Percentiles rank a stretch among this genome's conserved stretches.
Evolutionary conservation across 1,140 invertebrate species (phyloP).

Genomic region (Apocrypta bakeri): DNA sequence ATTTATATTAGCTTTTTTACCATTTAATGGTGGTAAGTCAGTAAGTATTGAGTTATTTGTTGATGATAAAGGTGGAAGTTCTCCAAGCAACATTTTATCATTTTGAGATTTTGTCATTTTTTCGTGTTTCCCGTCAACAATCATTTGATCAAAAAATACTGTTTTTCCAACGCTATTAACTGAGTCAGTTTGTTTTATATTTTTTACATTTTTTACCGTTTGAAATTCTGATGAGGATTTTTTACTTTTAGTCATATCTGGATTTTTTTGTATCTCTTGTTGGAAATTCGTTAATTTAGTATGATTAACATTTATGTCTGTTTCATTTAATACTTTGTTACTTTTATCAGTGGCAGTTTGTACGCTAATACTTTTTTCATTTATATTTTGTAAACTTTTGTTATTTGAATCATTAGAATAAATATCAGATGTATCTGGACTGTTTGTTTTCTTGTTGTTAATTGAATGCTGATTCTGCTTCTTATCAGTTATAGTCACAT

Average conservation of each 20-base stretch:
- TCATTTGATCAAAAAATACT: slow-evolving; percentile 71
- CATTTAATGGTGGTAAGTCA: slow-evolving; percentile 69
- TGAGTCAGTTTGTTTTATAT: slow-evolving; percentile 60
- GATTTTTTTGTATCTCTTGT: slow-evolving; percentile 62
- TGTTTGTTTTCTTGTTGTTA: slow-evolving; percentile 13
- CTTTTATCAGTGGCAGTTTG: slow-evolving; percentile 51
- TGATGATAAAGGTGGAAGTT: slow-evolving; percentile 67
- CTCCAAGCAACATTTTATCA: slow-evolving; percentile 64
- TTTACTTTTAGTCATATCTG: slow-evolving; percentile 65
- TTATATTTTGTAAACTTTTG: slow-evolving; percentile 54
- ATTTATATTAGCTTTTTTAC: slow-evolving; percentile 71
- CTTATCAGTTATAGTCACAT: slow-evolving; percentile 70
- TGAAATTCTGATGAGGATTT: slow-evolving; percentile 61
- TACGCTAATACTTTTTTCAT: slow-evolving; percentile 59
- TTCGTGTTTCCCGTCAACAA: slow-evolving; percentile 68
- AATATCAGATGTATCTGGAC: background rate
- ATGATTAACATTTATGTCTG: background rate
- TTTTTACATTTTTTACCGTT: slow-evolving; percentile 68
- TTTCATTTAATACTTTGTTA: slow-evolving; percentile 23
- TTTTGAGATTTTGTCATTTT: slow-evolving; percentile 56
- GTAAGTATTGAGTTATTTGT: slow-evolving; percentile 68
- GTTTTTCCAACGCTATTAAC: slow-evolving; percentile 66
- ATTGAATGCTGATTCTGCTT: slow-evolving; percentile 56
- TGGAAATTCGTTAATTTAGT: slow-evolving; percentile 52
- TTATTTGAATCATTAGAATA: slow-evolving; percentile 12